Evolutionary conservation across 2,113 vertebrate species (phyloP), one percentile per base, ranked within the genome.

Genomic region (Scopus umbretta): DNA sequence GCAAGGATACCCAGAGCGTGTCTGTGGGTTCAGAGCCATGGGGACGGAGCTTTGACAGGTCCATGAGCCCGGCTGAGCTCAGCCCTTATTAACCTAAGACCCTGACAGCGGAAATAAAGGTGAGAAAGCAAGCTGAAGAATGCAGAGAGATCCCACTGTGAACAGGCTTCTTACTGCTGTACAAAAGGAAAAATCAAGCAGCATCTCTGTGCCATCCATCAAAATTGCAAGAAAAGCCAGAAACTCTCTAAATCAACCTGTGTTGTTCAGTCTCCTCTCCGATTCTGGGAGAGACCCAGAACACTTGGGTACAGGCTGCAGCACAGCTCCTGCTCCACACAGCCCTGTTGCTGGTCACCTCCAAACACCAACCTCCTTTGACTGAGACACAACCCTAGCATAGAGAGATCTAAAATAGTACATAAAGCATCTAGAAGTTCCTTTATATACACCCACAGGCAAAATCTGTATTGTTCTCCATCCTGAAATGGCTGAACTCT

Each of bases 41-140:
- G 61, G 36, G 40, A 81, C 1, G 1, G 63, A 72, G 59, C 34
- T n/a, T 36, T 36, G 70, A 52, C 7, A 0, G 2, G 42, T 19
- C 56, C 50, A 40, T 0, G 1, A 82, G 78, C 32, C 26, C 49
- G 42, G 7, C 34, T 56, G 79, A 49, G 32, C 56, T 95, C 23
- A 15, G 38, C 29, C 21, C 40, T 29, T 29, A 22, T 6, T 27
- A 50, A 36, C 7, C 3, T 21, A 79, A 62, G 25, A 80, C 58
- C 17, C 52, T 34, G 34, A 26, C 2, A 4, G 8, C 8, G 26
- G 17, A 89, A 74, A 73, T 11, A 3, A 25, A 36, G 62, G 66
- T 43, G 47, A 83, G 73, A 67, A 32, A 53, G 21, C 36, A 52
- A 88, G n/a, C 3, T 38, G 56, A 76, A 43, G 80, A 79, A 29